Evolutionary conservation across 2,113 vertebrate genomes (phyloP).

Genomic region (Genyomyrus donnyi): DNA sequence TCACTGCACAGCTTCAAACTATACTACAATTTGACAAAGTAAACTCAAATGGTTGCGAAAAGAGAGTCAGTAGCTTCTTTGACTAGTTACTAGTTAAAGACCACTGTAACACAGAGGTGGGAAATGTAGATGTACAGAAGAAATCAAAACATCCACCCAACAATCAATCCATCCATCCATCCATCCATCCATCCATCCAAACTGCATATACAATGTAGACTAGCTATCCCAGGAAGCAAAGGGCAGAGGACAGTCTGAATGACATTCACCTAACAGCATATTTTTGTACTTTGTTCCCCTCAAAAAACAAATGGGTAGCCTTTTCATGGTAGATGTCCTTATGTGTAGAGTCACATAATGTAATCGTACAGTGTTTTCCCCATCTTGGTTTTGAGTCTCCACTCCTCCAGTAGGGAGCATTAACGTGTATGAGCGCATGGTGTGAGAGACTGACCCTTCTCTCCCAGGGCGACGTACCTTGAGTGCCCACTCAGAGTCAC

Average conservation of each 20-base stretch:
- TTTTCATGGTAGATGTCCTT: not conserved
- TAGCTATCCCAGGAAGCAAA: not conserved
- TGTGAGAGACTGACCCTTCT: constrained; percentile 8
- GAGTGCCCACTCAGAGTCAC: constrained; percentile 85
- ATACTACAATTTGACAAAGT: not conserved
- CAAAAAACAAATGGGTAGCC: not conserved
- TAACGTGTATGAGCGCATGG: not conserved
- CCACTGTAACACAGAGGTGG: not conserved
- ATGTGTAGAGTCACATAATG: not conserved
- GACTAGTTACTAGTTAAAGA: not conserved
- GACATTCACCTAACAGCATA: not conserved
- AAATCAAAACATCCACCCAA: not conserved
- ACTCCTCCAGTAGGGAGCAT: not conserved
- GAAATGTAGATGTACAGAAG: not conserved
- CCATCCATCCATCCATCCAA: not conserved
- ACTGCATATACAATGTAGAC: not conserved
- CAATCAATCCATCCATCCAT: not conserved
- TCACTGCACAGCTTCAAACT: not conserved
- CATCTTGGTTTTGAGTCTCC: not conserved
- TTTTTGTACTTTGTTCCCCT: not conserved
- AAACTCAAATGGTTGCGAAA: not conserved
- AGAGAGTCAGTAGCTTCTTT: not conserved
- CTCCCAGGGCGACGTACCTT: constrained; percentile 64
- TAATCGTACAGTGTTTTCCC: not conserved
- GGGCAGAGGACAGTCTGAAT: not conserved